A percentile compares a stretch with the other conserved stretches of the same genome.
Evolutionary conservation across 2,797 vertebrate genomes (phyloP).

Genomic region (Myotis planiceps): DNA sequence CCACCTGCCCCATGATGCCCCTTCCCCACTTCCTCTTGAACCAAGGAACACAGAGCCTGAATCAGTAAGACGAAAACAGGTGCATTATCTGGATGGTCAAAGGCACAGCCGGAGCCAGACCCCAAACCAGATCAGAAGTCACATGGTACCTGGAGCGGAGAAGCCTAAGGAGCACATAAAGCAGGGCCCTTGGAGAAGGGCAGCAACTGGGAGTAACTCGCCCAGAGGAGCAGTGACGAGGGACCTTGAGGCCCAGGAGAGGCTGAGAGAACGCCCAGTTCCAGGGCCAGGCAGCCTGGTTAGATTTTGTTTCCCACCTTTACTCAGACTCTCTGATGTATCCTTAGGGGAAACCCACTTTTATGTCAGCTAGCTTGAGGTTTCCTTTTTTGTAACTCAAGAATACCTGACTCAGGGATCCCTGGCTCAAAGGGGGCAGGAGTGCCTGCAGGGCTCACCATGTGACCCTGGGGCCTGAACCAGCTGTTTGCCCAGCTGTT

Average conservation of each 20-base stretch:
- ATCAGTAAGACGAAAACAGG: background rate
- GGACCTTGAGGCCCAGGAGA: background rate
- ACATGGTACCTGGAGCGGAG: background rate
- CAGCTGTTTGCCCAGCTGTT: background rate
- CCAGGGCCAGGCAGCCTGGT: background rate
- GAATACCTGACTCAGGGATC: background rate
- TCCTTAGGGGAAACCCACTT: background rate
- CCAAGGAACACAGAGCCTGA: background rate
- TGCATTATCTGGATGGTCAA: background rate
- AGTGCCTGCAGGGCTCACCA: accelerated
- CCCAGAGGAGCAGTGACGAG: background rate
- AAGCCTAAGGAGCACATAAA: background rate
- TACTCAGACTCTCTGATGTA: background rate
- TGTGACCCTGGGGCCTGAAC: background rate
- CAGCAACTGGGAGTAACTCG: no score
- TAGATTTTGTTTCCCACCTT: background rate
- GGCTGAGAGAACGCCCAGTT: background rate
- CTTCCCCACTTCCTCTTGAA: background rate
- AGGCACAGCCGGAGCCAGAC: background rate
- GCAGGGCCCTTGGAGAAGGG: no score
- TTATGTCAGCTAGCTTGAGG: background rate
- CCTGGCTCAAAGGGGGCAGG: background rate
- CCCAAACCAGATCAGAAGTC: background rate
- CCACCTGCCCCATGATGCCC: background rate
- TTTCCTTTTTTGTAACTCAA: background rate